These are phyloP conservation scores for Andrena minutula DNA, from an alignment of 2,888 invertebrate genomes.

Conservation along the genomic window DNA sequence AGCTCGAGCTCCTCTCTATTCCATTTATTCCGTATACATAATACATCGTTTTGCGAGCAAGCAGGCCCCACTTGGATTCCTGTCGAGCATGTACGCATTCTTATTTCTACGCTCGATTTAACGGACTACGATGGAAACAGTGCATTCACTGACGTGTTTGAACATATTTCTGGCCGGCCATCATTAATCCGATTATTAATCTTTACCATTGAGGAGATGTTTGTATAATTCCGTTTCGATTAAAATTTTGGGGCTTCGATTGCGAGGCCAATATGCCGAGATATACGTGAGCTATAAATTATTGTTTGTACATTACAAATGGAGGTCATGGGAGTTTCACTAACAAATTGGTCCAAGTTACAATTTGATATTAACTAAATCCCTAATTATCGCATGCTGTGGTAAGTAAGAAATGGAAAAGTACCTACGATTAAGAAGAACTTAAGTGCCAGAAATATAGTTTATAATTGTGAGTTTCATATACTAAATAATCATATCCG, in stretches of 20 bases:
- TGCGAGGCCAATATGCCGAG: neutral
- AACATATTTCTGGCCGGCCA: conserved; percentile 26
- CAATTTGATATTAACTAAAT: too few species aligned
- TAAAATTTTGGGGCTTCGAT: neutral
- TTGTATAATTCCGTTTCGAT: conserved; percentile 11
- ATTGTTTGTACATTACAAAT: too few species aligned
- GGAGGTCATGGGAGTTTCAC: too few species aligned
- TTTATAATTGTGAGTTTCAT: too few species aligned
- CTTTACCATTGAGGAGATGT: conserved; percentile 62
- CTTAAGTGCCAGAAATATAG: too few species aligned
- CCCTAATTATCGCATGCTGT: too few species aligned
- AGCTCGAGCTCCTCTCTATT: conserved; percentile 75
- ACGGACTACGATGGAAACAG: conserved; percentile 59
- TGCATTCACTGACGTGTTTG: conserved; percentile 44
- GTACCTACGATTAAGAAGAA: too few species aligned
- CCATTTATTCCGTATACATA: conserved; percentile 83
- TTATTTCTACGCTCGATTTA: conserved; percentile 82
- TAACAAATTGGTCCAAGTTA: too few species aligned
- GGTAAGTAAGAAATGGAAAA: too few species aligned
- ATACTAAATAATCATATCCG: too few species aligned
- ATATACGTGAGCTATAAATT: too few species aligned
- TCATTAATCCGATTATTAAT: conserved; percentile 64
- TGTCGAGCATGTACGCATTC: conserved; percentile 75
- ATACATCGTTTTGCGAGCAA: conserved; percentile 78
- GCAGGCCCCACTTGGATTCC: conserved; percentile 71